Base-by-base conservation (phyloP, 2,888 invertebrate genomes). In the Aphidius colemani region DNA sequence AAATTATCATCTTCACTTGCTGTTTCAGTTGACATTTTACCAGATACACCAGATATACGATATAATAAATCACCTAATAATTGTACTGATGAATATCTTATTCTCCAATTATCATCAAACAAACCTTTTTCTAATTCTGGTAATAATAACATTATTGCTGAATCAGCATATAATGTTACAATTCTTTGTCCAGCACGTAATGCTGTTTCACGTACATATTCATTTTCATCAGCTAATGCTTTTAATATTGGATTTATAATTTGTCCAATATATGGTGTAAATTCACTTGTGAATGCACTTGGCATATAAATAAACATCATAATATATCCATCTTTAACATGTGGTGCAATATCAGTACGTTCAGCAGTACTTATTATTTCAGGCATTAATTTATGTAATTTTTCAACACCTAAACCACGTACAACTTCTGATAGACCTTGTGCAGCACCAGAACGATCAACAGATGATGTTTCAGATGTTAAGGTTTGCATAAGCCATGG, bases 261-360 rank as follows among this genome's bases (percentile, higher is more conserved):
- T 81, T 95, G 94, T 0, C 97, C 94, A 76, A 98, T 93, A 84
- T 98, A 99, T 0, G 94, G 94, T 1, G 94, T 92, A 84, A 99
- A 99, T 79, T 96, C 95, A 69, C 91, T 90, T 7, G 95, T 95
- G 84, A 99, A 98, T 9, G 97, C 96, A 66, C 92, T 92, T 3
- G 99, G 99, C 91, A 99, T 94, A 85, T 98, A 99, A 78, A 99
- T 98, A 83, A 98, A 99, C 95, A 99, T 96, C 96, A 99, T 97
- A 68, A 99, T 97, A 85, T 99, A 99, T 51, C 99, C 99, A 84
- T 99, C 99, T 78, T 98, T 95, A 2, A 99, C 98, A 83, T 97
- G 96, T 0, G 99, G 94, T 7, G 96, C 94, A 74, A 96, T 94
- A 82, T 96, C 96, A 1, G 91, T 90, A 66, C 96, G 88, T 80